Percentiles rank a stretch among this genome's conserved stretches.
These are phyloP conservation scores for Ametastegia equiseti DNA, from an alignment of 2,888 invertebrate genomes.

Conservation along the genomic window DNA sequence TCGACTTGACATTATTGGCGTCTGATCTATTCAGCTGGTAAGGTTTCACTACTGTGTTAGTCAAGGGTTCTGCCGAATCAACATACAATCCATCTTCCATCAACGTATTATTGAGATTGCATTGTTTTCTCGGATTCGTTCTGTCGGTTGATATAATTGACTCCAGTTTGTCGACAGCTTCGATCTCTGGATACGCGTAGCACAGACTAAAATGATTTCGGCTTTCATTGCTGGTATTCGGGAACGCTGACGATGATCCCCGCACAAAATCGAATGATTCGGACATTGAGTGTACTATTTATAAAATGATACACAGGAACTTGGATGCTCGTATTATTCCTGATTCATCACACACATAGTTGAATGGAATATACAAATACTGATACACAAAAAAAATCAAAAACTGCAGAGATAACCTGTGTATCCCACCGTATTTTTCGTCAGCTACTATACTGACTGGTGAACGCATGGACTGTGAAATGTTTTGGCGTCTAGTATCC, in stretches of 20 bases:
- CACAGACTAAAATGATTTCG: constrained; percentile 57
- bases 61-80: constrained; percentile 62
- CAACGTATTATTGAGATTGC: not conserved
- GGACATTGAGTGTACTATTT: constrained; percentile 19
- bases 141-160: constrained; percentile 53
- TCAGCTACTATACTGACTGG: not conserved
- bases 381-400: not conserved
- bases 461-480: not conserved
- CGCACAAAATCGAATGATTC: constrained; percentile 59
- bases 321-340: too few species aligned
- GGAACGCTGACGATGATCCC: too few species aligned
- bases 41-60: constrained; percentile 64
- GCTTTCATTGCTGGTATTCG: constrained; percentile 52
- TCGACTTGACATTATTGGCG: constrained; percentile 58
- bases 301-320: too few species aligned
- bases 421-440: not conserved
- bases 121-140: constrained; percentile 9
- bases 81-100: constrained; percentile 66
- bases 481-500: constrained; percentile 26
- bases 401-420: too few species aligned
- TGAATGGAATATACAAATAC: not conserved
- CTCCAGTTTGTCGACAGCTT: constrained; percentile 46
- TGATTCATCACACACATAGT: too few species aligned
- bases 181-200: constrained; percentile 58
- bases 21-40: constrained; percentile 58